Evolutionary conservation across 2,888 invertebrate genomes (phyloP).

Genomic region (Galerucella calmariensis): DNA sequence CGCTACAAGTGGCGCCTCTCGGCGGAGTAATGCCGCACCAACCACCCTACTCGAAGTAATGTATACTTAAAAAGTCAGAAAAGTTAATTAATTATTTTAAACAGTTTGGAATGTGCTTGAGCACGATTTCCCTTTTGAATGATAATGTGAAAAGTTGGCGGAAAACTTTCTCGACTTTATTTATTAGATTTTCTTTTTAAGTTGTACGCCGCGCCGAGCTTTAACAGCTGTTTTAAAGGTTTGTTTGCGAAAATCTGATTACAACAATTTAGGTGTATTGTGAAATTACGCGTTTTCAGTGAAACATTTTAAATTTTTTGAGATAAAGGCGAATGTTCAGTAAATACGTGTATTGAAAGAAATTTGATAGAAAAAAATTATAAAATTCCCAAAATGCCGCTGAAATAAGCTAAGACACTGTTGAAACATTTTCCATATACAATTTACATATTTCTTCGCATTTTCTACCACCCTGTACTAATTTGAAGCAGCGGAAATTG

Average conservation of each 20-base stretch:
- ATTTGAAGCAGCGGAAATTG: too few species aligned
- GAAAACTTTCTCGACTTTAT: conserved; percentile 47
- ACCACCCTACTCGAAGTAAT: conserved; percentile 48
- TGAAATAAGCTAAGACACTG: too few species aligned
- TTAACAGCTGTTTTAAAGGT: conserved; percentile 48
- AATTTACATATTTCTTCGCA: too few species aligned
- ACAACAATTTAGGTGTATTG: conserved; percentile 8
- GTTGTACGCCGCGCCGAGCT: conserved; percentile 35
- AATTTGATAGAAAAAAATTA: too few species aligned
- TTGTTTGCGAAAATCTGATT: conserved; percentile 38
- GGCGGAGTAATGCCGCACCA: conserved; percentile 50
- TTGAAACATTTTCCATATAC: too few species aligned
- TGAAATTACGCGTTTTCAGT: not conserved
- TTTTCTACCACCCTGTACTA: too few species aligned
- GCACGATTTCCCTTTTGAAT: conserved; percentile 59
- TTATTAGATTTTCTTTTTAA: conserved; percentile 49
- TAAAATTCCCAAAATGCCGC: too few species aligned
- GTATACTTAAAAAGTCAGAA: conserved; percentile 60
- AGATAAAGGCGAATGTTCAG: too few species aligned
- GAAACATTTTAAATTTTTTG: not conserved
- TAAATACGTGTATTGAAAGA: too few species aligned
- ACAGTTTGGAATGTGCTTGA: conserved; percentile 56
- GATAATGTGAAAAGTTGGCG: conserved; percentile 56
- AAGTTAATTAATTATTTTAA: conserved; percentile 65
- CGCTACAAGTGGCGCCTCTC: conserved; percentile 62